A percentile compares a stretch with the other conserved stretches of the same genome.
phyloP scores from a whole-genome alignment of 92 coral and sea anemone genomes.

The Micromussa lordhowensis region DNA sequence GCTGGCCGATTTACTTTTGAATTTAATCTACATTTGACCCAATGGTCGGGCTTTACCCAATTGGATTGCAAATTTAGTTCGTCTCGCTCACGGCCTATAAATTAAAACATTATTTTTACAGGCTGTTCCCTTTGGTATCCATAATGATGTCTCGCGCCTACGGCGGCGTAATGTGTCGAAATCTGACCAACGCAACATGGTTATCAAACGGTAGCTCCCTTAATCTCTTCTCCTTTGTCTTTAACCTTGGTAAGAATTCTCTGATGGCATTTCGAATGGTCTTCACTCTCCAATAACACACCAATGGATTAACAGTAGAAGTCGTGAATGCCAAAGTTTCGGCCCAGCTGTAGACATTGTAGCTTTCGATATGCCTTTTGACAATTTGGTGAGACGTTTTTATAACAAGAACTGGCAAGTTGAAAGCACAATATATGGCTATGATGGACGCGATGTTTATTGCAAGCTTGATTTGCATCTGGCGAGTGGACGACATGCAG shows the following conservation, averaged over 20 bases:
- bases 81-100: too few species aligned
- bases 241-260: neutral
- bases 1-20: too few species aligned
- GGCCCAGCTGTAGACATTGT: conserved; percentile 76
- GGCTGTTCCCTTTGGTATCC: neutral
- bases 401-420: conserved; percentile 70
- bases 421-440: conserved; percentile 60
- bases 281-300: conserved; percentile 71
- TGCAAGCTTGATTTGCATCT: conserved; percentile 67
- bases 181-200: conserved; percentile 9
- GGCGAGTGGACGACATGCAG: neutral
- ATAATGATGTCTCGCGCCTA: neutral
- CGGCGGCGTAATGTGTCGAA: neutral
- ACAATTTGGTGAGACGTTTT: conserved; percentile 52
- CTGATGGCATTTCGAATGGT: conserved; percentile 11
- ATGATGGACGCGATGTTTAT: conserved; percentile 71
- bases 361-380: conserved; percentile 11
- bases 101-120: neutral
- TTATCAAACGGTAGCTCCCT: neutral
- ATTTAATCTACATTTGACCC: too few species aligned
- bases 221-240: neutral
- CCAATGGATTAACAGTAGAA: conserved; percentile 77
- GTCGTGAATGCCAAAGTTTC: conserved; percentile 74
- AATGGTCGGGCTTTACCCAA: too few species aligned
- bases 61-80: too few species aligned